Evolutionary conservation across 2,797 vertebrate species (phyloP).

Genomic region (Leptodactylus fallax): DNA sequence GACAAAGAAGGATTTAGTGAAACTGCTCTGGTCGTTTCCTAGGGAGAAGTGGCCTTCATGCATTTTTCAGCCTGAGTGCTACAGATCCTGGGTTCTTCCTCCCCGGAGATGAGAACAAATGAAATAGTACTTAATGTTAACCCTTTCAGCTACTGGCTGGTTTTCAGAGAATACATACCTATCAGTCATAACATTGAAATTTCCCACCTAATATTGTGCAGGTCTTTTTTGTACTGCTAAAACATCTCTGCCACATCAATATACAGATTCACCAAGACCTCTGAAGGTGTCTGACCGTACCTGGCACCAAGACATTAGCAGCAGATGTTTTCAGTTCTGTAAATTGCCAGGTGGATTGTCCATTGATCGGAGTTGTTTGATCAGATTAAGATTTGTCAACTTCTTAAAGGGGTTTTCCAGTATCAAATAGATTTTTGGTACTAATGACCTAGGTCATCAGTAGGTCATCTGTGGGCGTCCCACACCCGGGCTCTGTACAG

Average conservation of each 20-base stretch:
- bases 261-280: neutral
- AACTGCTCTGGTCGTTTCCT: conserved; percentile 52
- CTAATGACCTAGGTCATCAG: too few relatives aligned
- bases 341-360: too few relatives aligned
- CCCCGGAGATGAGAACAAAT: conserved; percentile 32
- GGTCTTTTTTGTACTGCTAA: neutral
- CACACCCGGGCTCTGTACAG: too few relatives aligned
- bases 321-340: neutral
- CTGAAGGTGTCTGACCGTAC: neutral
- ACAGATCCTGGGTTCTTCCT: conserved; percentile 21
- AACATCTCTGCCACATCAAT: neutral
- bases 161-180: neutral
- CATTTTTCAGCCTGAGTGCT: conserved; percentile 50
- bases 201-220: neutral
- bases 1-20: conserved; percentile 65
- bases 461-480: too few relatives aligned
- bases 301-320: neutral
- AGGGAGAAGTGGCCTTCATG: conserved; percentile 31
- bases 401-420: too few relatives aligned
- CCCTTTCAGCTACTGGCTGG: neutral
- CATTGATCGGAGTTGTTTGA: too few relatives aligned
- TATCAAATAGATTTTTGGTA: too few relatives aligned
- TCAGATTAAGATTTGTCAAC: too few relatives aligned
- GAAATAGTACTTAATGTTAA: conserved; percentile 33
- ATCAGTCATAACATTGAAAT: neutral